A percentile compares a stretch with the other conserved stretches of the same genome.
These are phyloP conservation scores for Myathropa florea DNA, from an alignment of 2,888 invertebrate genomes.

Conservation along the genomic window DNA sequence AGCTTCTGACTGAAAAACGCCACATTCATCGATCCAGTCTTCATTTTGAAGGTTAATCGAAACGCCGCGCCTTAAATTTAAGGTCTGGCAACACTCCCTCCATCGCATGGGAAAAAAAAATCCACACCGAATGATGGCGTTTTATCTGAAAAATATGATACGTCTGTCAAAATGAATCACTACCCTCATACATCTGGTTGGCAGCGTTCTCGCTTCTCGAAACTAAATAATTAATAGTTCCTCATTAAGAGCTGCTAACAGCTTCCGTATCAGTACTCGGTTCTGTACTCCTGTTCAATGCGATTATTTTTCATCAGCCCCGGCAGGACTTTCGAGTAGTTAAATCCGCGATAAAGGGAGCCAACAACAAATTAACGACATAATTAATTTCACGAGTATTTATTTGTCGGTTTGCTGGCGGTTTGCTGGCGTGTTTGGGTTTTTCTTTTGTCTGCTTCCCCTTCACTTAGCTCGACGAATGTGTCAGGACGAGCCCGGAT, in stretches of 20 bases:
- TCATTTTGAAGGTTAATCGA: not conserved
- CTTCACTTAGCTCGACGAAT: slow-evolving; percentile 28
- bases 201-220: not conserved
- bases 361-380: slow-evolving; percentile 40
- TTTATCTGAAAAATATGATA: not conserved
- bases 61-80: too few relatives aligned
- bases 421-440: not conserved
- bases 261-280: not conserved
- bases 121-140: too few relatives aligned
- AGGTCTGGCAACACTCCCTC: too few relatives aligned
- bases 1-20: not conserved
- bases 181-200: not conserved
- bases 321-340: not conserved
- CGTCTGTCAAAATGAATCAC: not conserved
- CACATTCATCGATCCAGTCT: too few relatives aligned
- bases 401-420: slow-evolving; percentile 29
- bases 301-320: slow-evolving; percentile 4
- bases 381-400: slow-evolving; percentile 56
- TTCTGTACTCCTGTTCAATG: not conserved
- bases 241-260: slow-evolving; percentile 6
- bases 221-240: slow-evolving; percentile 8
- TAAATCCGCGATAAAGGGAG: not conserved
- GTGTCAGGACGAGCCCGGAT: slow-evolving; percentile 24
- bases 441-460: slow-evolving; percentile 6
- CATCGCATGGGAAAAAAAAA: too few relatives aligned